Base-by-base conservation (phyloP, 2,797 vertebrate genomes). In the Gallirallus australis region DNA sequence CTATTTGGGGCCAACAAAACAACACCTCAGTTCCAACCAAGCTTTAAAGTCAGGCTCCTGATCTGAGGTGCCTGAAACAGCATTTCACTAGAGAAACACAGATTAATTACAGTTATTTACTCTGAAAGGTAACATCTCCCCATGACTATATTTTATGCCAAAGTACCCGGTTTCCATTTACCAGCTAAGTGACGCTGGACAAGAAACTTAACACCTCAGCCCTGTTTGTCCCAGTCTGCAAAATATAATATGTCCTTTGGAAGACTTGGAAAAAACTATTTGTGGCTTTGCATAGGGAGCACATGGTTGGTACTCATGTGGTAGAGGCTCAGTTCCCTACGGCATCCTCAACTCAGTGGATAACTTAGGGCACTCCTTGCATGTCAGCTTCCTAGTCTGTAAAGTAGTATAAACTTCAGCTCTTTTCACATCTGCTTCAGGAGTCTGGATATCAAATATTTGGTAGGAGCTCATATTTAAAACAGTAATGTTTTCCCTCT, bases 141-240 rank as follows among this genome's bases (percentile, higher is more conserved):
- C 56, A 6, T 50, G 52, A 90, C 80, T 82, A 33, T 30, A 79
- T 93, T 96, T 93, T 92, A 92, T 76, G 77, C n/a, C 86, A 27
- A 96, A 95, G 92, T 85, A 86, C 78, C 60, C 48, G 83, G 93
- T 96, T 96, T 96, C 93, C 75, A 85, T 93, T 97, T 96, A 92
- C 85, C 70, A 56, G 59, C 80, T 95, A 94, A 76, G 52, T 30
- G 63, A 92, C 53, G 25, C 73, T 80, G 31, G 63, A 91, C 54
- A 59, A 90, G 96, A 96, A 96, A 96, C 76, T 91, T 91, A 94
- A 96, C 96, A 96, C 95, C 95, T 91, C 9, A 0, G 40, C 64
- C 70, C 93, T 56, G 66, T 89, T 86, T 77, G 80, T 59, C 87
- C 73, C 89, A 86, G 80, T 77, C 90, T 86, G 85, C 94, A 96